A percentile compares a stretch with the other conserved stretches of the same genome.
Conservation (phyloP, 2,888 invertebrate genomes). For the Ennomos fuscantarius region DNA sequence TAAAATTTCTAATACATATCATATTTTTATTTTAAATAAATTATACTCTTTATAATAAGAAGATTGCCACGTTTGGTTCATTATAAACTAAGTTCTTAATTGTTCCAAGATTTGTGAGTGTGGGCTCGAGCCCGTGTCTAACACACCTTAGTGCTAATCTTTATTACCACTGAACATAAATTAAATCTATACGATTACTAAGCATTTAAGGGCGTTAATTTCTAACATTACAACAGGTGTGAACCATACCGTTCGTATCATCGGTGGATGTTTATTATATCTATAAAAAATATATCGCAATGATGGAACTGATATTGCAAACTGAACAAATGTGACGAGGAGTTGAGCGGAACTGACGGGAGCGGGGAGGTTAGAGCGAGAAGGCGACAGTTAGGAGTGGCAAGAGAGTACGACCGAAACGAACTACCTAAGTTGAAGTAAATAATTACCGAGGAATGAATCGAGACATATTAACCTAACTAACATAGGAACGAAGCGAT, state of each 20-base stretch:
- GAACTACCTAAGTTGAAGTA: slow-evolving; percentile 49
- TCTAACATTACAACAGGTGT: slow-evolving; percentile 80
- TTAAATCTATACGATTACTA: slow-evolving; percentile 81
- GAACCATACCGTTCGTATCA: slow-evolving; percentile 70
- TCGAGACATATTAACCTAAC: slow-evolving; percentile 78
- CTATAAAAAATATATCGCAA: slow-evolving; percentile 65
- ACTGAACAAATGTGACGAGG: slow-evolving; percentile 44
- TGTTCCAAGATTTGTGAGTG: slow-evolving; percentile 78
- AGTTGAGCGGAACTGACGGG: slow-evolving; percentile 28
- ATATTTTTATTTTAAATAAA: slow-evolving; percentile 83
- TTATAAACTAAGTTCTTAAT: slow-evolving; percentile 84
- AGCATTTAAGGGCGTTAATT: slow-evolving; percentile 82
- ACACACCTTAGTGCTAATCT: slow-evolving; percentile 72
- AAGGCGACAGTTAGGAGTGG: slow-evolving; percentile 43
- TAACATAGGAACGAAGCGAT: slow-evolving; percentile 72
- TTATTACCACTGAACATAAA: slow-evolving; percentile 83
- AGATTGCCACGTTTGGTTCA: slow-evolving; percentile 79
- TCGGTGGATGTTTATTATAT: slow-evolving; percentile 80
- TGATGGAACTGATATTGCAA: slow-evolving; percentile 60
- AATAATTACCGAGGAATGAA: slow-evolving; percentile 72
- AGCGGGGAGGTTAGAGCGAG: slow-evolving; percentile 40
- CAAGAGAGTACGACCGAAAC: slow-evolving; percentile 55
- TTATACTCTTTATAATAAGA: slow-evolving; percentile 83
- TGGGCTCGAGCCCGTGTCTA: slow-evolving; percentile 65
- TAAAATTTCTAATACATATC: slow-evolving; percentile 85